Evolutionary conservation across 2,797 vertebrate species (phyloP).

Genomic region (Enteromius unitaeniatus): DNA sequence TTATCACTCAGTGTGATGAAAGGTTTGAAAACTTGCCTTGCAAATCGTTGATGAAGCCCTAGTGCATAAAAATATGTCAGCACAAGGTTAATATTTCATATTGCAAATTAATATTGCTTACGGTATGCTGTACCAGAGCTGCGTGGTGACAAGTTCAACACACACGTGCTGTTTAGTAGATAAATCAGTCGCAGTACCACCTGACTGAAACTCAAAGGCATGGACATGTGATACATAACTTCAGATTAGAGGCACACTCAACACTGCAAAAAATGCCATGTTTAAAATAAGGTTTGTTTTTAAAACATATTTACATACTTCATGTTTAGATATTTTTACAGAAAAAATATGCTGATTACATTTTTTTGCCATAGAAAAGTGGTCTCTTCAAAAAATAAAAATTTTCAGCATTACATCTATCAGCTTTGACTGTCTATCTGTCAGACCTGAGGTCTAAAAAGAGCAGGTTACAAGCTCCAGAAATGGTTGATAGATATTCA

Average conservation of each 20-base stretch:
- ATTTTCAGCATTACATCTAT: neutral
- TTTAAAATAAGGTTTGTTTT: neutral
- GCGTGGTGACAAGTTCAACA: slow-evolving; percentile 40
- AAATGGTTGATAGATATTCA: slow-evolving; percentile 13
- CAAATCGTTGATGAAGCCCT: neutral
- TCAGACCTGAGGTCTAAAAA: slow-evolving; percentile 1
- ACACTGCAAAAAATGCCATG: neutral
- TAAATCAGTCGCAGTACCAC: slow-evolving; percentile 46
- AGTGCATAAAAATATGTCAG: slow-evolving; percentile 16
- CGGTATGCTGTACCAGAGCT: slow-evolving; percentile 8
- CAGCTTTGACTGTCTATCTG: neutral
- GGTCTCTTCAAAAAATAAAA: neutral
- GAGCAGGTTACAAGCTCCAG: slow-evolving; percentile 8
- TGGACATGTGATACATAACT: slow-evolving; percentile 27
- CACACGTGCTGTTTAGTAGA: slow-evolving; percentile 10
- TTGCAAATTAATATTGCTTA: slow-evolving; percentile 31
- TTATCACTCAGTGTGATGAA: slow-evolving; percentile 21
- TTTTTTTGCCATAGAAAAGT: neutral
- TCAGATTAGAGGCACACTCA: neutral
- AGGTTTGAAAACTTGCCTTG: slow-evolving; percentile 12
- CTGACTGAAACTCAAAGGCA: slow-evolving; percentile 34
- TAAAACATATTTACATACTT: neutral
- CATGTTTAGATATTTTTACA: neutral
- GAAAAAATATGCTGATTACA: neutral
- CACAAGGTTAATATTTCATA: slow-evolving; percentile 29